Base-by-base conservation (phyloP, 2,113 vertebrate species). In the Fukomys damarensis region DNA sequence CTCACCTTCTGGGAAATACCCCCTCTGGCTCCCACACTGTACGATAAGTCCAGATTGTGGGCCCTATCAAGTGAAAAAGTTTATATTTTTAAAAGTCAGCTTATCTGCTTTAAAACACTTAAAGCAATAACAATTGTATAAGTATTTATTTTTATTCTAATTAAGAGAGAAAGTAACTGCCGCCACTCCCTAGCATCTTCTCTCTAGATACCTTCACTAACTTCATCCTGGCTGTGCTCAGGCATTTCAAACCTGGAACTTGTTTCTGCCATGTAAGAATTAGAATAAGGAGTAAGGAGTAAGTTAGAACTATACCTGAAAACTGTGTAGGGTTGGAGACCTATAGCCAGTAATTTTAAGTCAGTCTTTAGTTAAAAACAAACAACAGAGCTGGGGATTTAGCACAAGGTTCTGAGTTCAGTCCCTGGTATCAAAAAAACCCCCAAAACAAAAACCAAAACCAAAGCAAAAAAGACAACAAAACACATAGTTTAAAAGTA, bases 391-490 rank as follows among this genome's bases (percentile, higher is more conserved):
- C n/a, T n/a, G n/a, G n/a, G n/a, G n/a, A n/a, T n/a, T n/a, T n/a
- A n/a, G n/a, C n/a, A n/a, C n/a, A n/a, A n/a, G n/a, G n/a, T n/a
- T n/a, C n/a, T n/a, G n/a, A n/a, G n/a, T n/a, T n/a, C n/a, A n/a
- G n/a, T n/a, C n/a, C n/a, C n/a, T n/a, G n/a, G n/a, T n/a, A n/a
- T n/a, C n/a, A n/a, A n/a, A n/a, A n/a, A n/a, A n/a, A n/a, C n/a
- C n/a, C n/a, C n/a, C n/a, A n/a, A n/a, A n/a, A n/a, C n/a, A n/a
- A n/a, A n/a, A n/a, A n/a, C n/a, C n/a, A n/a, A n/a, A n/a, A n/a
- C n/a, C n/a, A n/a, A n/a, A n/a, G n/a, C n/a, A 81, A 94, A 95
- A 91, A 80, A 92, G 92, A 66, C 66, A 92, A 74, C 35, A 88
- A 86, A 95, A 38, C 2, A 56, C 38, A 56, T 82, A 58, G 43